phyloP scores from a whole-genome alignment of 2,888 invertebrate genomes.

The Danaus chrysippus region DNA sequence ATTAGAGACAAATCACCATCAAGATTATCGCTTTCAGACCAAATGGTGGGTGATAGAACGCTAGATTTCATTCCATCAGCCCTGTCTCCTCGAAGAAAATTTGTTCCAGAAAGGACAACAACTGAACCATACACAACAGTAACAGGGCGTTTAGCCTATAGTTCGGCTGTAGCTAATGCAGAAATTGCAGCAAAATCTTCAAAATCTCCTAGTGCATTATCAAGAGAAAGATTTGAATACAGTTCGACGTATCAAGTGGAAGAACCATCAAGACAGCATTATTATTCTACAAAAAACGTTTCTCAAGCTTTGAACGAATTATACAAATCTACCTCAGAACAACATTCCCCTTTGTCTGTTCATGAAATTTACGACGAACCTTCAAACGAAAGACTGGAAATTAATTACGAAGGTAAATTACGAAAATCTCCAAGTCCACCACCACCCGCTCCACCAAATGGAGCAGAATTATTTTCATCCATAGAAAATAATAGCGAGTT shows the following conservation, averaged over 20 bases:
- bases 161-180: slow-evolving; percentile 82
- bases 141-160: slow-evolving; percentile 82
- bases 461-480: slow-evolving; percentile 69
- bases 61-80: slow-evolving; percentile 79
- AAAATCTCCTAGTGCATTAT: slow-evolving; percentile 74
- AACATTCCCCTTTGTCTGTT: slow-evolving; percentile 81
- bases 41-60: slow-evolving; percentile 80
- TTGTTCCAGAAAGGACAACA: slow-evolving; percentile 76
- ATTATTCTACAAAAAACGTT: slow-evolving; percentile 60
- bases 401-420: slow-evolving; percentile 72
- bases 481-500: slow-evolving; percentile 60
- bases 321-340: slow-evolving; percentile 73
- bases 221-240: slow-evolving; percentile 80
- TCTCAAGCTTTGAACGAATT: slow-evolving; percentile 72
- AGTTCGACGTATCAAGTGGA: slow-evolving; percentile 74
- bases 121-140: slow-evolving; percentile 82
- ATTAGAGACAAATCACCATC: slow-evolving; percentile 80
- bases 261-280: slow-evolving; percentile 59
- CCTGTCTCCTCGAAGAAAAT: slow-evolving; percentile 79
- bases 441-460: slow-evolving; percentile 88
- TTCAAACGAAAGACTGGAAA: slow-evolving; percentile 61
- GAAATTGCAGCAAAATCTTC: slow-evolving; percentile 76
- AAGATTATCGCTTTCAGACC: slow-evolving; percentile 81
- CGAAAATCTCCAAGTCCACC: slow-evolving; percentile 85
- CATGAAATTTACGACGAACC: slow-evolving; percentile 82